Conservation (phyloP, 2,113 vertebrate species). For the Meriones unguiculatus region DNA sequence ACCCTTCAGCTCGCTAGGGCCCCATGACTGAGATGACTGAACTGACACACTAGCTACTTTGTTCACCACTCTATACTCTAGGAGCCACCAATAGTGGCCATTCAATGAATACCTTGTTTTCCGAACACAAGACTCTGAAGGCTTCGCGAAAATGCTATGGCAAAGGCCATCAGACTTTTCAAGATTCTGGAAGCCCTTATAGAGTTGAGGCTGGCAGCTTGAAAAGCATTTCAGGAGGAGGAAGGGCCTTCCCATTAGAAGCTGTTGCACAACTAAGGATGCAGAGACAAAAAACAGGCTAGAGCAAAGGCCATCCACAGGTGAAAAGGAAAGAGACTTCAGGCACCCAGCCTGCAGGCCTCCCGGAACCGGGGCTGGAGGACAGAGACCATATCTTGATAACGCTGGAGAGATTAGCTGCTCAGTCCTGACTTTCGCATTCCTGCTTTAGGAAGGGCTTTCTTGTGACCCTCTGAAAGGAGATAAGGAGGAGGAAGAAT, state of each 20-base stretch:
- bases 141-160: not conserved
- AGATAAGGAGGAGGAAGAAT: constrained; percentile 45
- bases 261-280: not conserved
- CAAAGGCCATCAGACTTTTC: not conserved
- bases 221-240: constrained; percentile 12
- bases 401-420: not conserved
- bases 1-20: not conserved
- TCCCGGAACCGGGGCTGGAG: not conserved
- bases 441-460: constrained; percentile 3
- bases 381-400: not conserved
- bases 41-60: not conserved
- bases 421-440: constrained; percentile 11
- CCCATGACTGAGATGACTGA: not conserved
- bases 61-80: not conserved
- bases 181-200: not conserved
- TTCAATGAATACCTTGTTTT: not conserved
- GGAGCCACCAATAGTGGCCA: not conserved
- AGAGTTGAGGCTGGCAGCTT: not conserved
- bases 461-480: constrained; percentile 22
- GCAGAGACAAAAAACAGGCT: not conserved
- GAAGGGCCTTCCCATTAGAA: not conserved
- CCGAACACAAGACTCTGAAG: constrained; percentile 9
- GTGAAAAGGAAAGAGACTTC: not conserved
- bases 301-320: not conserved
- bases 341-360: not conserved